Conservation (phyloP, 2,888 invertebrate species). For the Hypolimnas misippus region DNA sequence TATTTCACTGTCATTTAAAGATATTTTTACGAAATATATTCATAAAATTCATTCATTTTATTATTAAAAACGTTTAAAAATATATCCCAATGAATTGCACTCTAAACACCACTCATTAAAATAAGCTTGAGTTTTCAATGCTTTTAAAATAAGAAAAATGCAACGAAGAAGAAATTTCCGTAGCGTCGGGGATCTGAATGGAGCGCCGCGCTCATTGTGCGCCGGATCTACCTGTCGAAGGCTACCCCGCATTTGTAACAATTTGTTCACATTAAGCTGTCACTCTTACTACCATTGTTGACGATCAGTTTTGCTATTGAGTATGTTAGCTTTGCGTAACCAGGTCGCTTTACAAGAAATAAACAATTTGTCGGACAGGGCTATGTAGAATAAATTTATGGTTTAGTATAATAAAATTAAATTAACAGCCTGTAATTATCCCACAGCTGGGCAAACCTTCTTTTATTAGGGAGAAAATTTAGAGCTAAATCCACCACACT, state of each 20-base stretch:
- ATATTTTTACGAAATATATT: background rate
- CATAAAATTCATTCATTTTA: background rate
- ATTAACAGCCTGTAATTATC: too few species aligned
- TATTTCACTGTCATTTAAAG: background rate
- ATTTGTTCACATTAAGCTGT: slow-evolving; percentile 54
- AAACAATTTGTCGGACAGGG: background rate
- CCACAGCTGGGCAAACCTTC: too few species aligned
- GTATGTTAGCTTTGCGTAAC: background rate
- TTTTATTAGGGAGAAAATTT: too few species aligned
- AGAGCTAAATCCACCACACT: too few species aligned
- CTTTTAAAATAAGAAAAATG: slow-evolving; percentile 38
- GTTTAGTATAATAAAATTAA: too few species aligned
- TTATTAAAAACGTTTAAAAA: slow-evolving; percentile 12
- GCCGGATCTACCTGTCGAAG: slow-evolving; percentile 39
- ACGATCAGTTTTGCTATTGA: slow-evolving; percentile 25
- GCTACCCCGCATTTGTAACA: slow-evolving; percentile 57
- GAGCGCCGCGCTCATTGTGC: slow-evolving; percentile 36
- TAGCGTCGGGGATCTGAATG: slow-evolving; percentile 36
- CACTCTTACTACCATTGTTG: slow-evolving; percentile 21
- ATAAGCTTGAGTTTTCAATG: slow-evolving; percentile 40
- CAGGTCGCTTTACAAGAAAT: background rate
- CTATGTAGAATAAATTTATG: too few species aligned
- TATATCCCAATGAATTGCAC: slow-evolving; percentile 19
- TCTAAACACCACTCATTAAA: slow-evolving; percentile 33
- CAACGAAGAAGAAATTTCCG: slow-evolving; percentile 36